phyloP scores from a whole-genome alignment of 2,113 vertebrate genomes.

The Hippocampus barbouri region DNA sequence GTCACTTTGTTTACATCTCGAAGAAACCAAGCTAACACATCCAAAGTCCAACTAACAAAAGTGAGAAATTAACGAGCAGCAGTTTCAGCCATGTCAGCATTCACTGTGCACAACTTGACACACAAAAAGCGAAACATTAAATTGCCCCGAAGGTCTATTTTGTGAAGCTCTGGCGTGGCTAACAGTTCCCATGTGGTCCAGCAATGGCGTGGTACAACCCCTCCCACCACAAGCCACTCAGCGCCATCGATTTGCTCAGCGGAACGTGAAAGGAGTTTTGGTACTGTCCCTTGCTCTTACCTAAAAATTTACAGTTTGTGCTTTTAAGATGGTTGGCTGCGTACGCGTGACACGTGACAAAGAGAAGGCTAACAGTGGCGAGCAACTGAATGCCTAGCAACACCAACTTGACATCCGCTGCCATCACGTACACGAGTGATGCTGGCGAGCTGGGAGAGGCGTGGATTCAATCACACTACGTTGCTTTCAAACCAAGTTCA shows the following conservation, averaged over 20 bases:
- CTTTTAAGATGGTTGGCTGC: constrained; percentile 5
- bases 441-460: constrained; percentile 48
- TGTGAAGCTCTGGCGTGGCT: constrained; percentile 20
- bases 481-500: constrained; percentile 8
- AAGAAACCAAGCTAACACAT: constrained; percentile 25
- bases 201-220: constrained; percentile 33
- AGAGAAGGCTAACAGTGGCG: constrained; percentile 2
- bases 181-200: constrained; percentile 48
- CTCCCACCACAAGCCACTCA: constrained; percentile 45
- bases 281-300: background rate
- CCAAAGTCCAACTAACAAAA: background rate
- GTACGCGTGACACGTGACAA: constrained; percentile 1
- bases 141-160: background rate
- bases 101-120: constrained; percentile 3
- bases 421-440: constrained; percentile 41
- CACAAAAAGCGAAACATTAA: constrained; percentile 11
- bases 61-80: background rate
- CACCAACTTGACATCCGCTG: constrained; percentile 51
- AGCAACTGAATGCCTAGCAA: constrained; percentile 36
- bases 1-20: constrained; percentile 72
- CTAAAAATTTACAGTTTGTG: background rate
- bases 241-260: background rate
- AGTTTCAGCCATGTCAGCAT: background rate
- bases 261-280: background rate
- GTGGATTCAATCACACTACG: constrained; percentile 34